phyloP scores from a whole-genome alignment of 2,113 vertebrate genomes.

The Thamnaconus septentrionalis region DNA sequence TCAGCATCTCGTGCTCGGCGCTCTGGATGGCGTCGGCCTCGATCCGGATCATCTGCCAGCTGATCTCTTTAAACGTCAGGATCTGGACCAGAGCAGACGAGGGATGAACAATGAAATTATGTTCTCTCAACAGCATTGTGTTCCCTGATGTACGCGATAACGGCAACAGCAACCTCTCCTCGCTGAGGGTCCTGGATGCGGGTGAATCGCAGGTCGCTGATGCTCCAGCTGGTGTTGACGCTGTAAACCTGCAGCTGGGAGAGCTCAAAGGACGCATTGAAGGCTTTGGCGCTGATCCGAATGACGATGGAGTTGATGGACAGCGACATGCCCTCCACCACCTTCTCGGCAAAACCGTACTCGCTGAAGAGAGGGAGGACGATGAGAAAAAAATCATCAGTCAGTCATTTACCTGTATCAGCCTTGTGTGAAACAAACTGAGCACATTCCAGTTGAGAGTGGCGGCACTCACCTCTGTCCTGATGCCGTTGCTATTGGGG shows the following conservation, averaged over 20 bases:
- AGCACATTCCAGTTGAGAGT: not conserved
- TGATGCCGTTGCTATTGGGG: slow-evolving; percentile 95
- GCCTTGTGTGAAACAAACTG: not conserved
- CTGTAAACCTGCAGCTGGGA: slow-evolving; percentile 97
- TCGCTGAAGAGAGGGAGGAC: slow-evolving; percentile 74
- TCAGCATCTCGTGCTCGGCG: slow-evolving; percentile 92
- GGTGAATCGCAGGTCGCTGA: slow-evolving; percentile 87
- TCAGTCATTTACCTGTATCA: not conserved
- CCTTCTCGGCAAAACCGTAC: slow-evolving; percentile 98
- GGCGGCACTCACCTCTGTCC: slow-evolving; percentile 86
- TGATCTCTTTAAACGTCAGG: slow-evolving; percentile 98
- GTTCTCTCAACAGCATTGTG: not conserved
- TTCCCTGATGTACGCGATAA: too few relatives aligned
- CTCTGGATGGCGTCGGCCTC: slow-evolving; percentile 98
- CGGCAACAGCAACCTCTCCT: slow-evolving; percentile 83
- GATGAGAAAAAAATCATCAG: too few relatives aligned
- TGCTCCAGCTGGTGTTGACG: slow-evolving; percentile 93
- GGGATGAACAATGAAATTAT: not conserved
- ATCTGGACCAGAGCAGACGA: slow-evolving; percentile 72
- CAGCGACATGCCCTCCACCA: slow-evolving; percentile 95
- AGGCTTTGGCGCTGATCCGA: slow-evolving; percentile 95
- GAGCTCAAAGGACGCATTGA: slow-evolving; percentile 97
- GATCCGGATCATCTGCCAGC: slow-evolving; percentile 99
- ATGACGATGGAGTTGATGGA: slow-evolving; percentile 97
- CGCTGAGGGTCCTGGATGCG: slow-evolving; percentile 90